Conservation (phyloP, 2,888 invertebrate genomes). For the Tenthredo livida region DNA sequence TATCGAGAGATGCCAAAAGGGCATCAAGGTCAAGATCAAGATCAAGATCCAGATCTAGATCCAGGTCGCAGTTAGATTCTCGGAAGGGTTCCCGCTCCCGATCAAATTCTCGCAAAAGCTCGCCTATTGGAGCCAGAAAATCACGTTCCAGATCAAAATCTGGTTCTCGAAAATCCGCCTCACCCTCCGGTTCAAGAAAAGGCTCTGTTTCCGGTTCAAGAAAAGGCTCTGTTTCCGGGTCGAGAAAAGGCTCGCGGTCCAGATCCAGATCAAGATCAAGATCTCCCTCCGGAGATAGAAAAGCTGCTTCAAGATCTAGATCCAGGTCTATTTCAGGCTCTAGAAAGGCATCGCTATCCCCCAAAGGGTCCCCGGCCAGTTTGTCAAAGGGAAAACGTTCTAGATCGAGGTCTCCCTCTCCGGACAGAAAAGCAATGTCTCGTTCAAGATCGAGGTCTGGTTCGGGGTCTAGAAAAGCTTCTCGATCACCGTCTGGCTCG, state of each 20-base stretch:
- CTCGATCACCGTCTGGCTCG: constrained; percentile 59
- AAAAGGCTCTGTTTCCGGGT: constrained; percentile 66
- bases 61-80: constrained; percentile 44
- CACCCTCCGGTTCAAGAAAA: constrained; percentile 54
- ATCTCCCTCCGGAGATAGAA: constrained; percentile 59
- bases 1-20: constrained; percentile 52
- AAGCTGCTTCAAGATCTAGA: constrained; percentile 60
- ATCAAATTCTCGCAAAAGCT: constrained; percentile 63
- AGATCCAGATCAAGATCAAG: constrained; percentile 63
- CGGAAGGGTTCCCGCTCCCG: constrained; percentile 61
- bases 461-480: constrained; percentile 53
- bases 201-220: constrained; percentile 67
- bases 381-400: constrained; percentile 59
- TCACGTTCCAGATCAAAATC: constrained; percentile 65
- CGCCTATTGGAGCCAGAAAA: constrained; percentile 56
- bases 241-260: constrained; percentile 65
- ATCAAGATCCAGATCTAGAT: constrained; percentile 60
- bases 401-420: constrained; percentile 63
- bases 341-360: constrained; percentile 58
- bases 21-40: constrained; percentile 53
- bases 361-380: constrained; percentile 58
- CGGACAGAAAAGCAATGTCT: constrained; percentile 59
- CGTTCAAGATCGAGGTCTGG: constrained; percentile 67
- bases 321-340: constrained; percentile 62
- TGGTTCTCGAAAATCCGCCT: constrained; percentile 63